These are phyloP conservation scores for Fulica atra DNA, from an alignment of 2,113 vertebrate genomes.

Conservation along the genomic window DNA sequence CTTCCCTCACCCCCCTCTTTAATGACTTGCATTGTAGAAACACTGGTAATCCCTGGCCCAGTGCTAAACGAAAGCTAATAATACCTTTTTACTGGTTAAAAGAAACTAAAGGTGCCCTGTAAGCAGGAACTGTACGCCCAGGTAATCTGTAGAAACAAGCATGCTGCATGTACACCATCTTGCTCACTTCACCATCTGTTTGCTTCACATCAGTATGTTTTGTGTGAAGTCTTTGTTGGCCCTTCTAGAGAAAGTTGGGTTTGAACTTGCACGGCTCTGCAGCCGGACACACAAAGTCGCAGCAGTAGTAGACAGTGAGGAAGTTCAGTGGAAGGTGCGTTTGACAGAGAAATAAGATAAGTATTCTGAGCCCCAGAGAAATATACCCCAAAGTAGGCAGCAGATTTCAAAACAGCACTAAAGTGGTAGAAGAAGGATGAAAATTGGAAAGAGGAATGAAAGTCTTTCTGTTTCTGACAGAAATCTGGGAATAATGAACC, in stretches of 20 bases:
- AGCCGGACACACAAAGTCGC: neutral
- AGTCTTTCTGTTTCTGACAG: neutral
- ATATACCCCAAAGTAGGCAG: neutral
- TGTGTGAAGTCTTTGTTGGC: neutral
- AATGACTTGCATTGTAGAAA: neutral
- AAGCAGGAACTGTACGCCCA: neutral
- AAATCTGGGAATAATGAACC: neutral
- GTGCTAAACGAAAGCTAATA: neutral
- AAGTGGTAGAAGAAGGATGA: neutral
- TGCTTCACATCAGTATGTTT: neutral
- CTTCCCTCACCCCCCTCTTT: neutral
- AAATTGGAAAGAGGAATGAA: neutral
- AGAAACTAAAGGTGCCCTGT: neutral
- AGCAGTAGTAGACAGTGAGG: neutral
- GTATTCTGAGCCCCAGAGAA: neutral
- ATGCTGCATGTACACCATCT: neutral
- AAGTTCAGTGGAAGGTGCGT: neutral
- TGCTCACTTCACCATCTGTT: constrained; percentile 1
- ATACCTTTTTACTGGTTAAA: neutral
- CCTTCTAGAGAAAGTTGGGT: neutral
- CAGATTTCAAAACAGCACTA: neutral
- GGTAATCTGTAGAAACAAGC: constrained; percentile 20
- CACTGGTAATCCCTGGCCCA: neutral
- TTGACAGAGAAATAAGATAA: neutral
- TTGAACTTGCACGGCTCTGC: neutral